Percentiles rank a stretch among this genome's conserved stretches.
These are phyloP conservation scores for Crepidodera aurea DNA, from an alignment of 2,888 invertebrate species.

Conservation along the genomic window DNA sequence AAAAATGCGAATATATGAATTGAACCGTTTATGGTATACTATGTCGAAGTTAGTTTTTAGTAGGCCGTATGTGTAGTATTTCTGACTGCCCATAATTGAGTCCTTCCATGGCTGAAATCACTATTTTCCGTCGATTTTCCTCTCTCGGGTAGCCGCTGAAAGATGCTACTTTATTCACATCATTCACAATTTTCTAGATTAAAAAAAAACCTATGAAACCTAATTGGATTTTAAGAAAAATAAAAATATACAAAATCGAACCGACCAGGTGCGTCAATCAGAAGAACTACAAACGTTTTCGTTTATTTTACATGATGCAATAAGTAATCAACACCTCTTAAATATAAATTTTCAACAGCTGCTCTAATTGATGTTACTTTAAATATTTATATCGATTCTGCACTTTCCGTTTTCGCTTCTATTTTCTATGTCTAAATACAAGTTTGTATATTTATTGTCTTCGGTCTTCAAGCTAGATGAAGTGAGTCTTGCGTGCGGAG, in stretches of 20 bases:
- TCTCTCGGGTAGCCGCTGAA: no score
- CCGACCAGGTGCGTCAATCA: constrained; percentile 1
- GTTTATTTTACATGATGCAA: constrained; percentile 12
- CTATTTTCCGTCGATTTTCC: no score
- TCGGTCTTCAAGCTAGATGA: background rate
- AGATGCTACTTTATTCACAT: no score
- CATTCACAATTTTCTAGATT: no score
- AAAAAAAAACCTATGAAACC: no score
- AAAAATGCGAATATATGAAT: no score
- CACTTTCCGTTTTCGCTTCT: constrained; percentile 4
- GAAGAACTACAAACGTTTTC: background rate
- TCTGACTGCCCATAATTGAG: no score
- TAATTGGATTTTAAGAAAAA: no score
- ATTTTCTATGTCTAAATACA: constrained; percentile 6
- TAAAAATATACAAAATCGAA: background rate
- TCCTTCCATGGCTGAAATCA: no score
- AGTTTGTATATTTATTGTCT: background rate
- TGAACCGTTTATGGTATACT: no score
- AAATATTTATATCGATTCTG: constrained; percentile 15
- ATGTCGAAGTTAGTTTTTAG: no score
- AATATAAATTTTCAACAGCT: constrained; percentile 5
- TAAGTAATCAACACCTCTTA: constrained; percentile 6
- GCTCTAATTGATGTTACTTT: constrained; percentile 5
- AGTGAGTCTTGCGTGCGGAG: background rate
- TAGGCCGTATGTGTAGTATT: no score